Evolutionary conservation across 2,113 vertebrate genomes (phyloP).

Genomic region (Rhabdornis inornatus): DNA sequence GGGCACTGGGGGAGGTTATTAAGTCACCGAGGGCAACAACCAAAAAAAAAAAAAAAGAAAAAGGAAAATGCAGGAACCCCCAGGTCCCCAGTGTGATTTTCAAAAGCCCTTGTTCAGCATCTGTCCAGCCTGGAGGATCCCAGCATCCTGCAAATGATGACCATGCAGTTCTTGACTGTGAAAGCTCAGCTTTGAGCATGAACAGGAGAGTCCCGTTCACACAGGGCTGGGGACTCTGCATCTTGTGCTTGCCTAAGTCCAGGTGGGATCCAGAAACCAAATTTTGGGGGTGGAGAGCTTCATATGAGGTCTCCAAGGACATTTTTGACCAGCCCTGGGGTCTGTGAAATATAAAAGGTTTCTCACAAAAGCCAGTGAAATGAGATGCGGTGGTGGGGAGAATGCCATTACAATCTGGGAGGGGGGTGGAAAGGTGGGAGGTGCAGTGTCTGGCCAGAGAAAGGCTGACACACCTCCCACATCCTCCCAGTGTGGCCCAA

Average conservation of each 20-base stretch:
- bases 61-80: neutral
- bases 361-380: neutral
- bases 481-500: neutral
- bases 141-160: neutral
- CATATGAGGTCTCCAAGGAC: neutral
- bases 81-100: neutral
- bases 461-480: neutral
- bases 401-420: neutral
- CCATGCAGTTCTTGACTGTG: neutral
- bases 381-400: neutral
- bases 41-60: neutral
- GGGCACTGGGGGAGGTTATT: neutral
- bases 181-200: neutral
- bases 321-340: neutral
- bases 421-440: neutral
- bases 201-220: neutral
- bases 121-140: slow-evolving; percentile 1
- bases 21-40: slow-evolving; percentile 14
- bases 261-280: neutral
- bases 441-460: neutral
- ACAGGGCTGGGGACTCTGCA: neutral
- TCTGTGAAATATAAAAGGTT: neutral
- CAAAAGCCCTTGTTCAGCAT: slow-evolving; percentile 33
- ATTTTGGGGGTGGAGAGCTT: rapidly evolving
- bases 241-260: neutral